These are phyloP conservation scores for Gymnobelideus leadbeateri DNA, from an alignment of 2,113 vertebrate species.

Conservation along the genomic window DNA sequence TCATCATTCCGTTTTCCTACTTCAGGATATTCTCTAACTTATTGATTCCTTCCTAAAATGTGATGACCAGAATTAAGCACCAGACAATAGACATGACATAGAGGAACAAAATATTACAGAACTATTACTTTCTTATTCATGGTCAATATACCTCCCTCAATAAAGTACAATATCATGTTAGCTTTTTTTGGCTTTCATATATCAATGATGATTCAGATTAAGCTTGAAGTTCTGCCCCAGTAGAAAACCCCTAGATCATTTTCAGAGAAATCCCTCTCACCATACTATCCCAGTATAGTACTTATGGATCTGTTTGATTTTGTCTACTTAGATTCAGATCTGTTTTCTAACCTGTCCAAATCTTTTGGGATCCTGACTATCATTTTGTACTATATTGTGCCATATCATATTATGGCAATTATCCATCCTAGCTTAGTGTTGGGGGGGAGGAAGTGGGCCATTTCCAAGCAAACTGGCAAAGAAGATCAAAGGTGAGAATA, in stretches of 20 bases:
- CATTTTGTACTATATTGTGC: neutral
- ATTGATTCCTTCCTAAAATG: neutral
- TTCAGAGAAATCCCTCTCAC: neutral
- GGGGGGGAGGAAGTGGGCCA: neutral
- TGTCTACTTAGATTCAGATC: neutral
- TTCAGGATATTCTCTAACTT: neutral
- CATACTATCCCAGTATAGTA: neutral
- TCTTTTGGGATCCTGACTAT: neutral
- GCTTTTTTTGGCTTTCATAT: neutral
- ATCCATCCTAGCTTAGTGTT: neutral
- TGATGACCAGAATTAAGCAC: neutral
- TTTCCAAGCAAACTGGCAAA: neutral
- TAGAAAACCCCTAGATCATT: neutral
- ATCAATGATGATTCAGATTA: neutral
- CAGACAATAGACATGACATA: neutral
- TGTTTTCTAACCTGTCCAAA: neutral
- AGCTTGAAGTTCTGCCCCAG: neutral
- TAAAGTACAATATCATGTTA: neutral
- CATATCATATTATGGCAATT: neutral
- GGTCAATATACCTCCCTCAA: neutral
- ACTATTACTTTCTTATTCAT: neutral
- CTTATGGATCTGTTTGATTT: neutral
- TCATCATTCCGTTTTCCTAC: neutral
- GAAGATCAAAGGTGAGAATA: neutral
- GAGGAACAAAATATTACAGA: neutral